Conservation (phyloP, 2,113 vertebrate species). For the Pedionomus torquatus region DNA sequence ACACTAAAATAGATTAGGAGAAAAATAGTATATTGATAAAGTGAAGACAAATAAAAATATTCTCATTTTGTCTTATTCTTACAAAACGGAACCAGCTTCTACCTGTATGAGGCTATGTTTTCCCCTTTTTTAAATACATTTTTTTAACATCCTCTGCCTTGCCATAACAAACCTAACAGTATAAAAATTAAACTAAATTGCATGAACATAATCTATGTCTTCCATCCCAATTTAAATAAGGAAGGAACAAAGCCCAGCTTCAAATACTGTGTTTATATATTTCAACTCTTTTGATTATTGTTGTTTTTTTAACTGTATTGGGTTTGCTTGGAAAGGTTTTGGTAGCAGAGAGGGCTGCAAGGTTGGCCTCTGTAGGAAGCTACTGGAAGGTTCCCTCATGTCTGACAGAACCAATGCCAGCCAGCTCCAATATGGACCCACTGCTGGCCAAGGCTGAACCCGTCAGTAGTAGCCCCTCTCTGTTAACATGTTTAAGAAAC, state of each 20-base stretch:
- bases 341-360: neutral
- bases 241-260: neutral
- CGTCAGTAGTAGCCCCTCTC: neutral
- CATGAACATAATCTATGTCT: neutral
- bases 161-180: neutral
- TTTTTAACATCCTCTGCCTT: neutral
- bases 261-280: neutral
- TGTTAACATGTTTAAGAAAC: neutral
- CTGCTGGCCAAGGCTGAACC: neutral
- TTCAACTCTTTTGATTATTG: neutral
- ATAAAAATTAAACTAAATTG: neutral
- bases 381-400: neutral
- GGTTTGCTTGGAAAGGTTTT: neutral
- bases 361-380: neutral
- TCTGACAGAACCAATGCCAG: neutral
- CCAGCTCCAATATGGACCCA: neutral
- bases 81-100: neutral
- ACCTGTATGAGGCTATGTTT: neutral
- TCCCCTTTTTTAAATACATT: neutral
- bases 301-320: neutral
- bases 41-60: neutral
- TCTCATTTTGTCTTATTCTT: neutral
- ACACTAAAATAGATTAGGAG: neutral
- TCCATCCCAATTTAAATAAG: neutral
- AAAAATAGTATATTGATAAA: neutral